A percentile compares a stretch with the other conserved stretches of the same genome.
Conservation (phyloP, 37 sponge, comb jelly and placozoan species). For the Amphimedon queenslandica region DNA sequence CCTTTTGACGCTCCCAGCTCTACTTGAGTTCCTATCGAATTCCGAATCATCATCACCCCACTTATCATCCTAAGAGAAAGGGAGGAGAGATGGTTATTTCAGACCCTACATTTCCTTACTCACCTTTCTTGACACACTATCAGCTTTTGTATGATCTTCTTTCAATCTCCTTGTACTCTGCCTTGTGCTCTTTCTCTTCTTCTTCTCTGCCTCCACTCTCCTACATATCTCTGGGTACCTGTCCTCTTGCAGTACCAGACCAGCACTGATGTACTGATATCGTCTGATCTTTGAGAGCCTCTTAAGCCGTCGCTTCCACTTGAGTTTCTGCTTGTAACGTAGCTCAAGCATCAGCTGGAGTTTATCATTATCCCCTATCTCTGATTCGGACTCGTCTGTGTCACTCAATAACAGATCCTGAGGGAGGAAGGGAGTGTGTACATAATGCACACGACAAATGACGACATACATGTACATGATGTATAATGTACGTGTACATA, state of each 20-base stretch:
- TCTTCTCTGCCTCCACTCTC: constrained; percentile 5
- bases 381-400: constrained; percentile 29
- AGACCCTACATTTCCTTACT: too few relatives aligned
- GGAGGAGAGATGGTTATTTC: not conserved
- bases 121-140: not conserved
- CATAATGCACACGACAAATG: too few relatives aligned
- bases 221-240: constrained; percentile 43
- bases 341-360: constrained; percentile 55
- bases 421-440: not conserved
- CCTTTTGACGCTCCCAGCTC: constrained; percentile 10
- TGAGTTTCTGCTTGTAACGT: constrained; percentile 39
- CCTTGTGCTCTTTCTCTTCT: not conserved
- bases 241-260: constrained; percentile 39
- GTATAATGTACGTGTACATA: too few relatives aligned
- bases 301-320: constrained; percentile 38
- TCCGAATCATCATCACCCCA: too few relatives aligned
- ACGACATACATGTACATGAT: too few relatives aligned
- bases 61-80: too few relatives aligned
- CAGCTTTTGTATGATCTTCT: too few relatives aligned
- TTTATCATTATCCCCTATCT: constrained; percentile 50
- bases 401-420: constrained; percentile 53
- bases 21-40: too few relatives aligned
- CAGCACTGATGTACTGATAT: constrained; percentile 63
- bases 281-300: constrained; percentile 24
- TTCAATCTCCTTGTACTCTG: not conserved